These are phyloP conservation scores for Papilio protenor DNA, from an alignment of 2,888 invertebrate genomes.

Conservation along the genomic window DNA sequence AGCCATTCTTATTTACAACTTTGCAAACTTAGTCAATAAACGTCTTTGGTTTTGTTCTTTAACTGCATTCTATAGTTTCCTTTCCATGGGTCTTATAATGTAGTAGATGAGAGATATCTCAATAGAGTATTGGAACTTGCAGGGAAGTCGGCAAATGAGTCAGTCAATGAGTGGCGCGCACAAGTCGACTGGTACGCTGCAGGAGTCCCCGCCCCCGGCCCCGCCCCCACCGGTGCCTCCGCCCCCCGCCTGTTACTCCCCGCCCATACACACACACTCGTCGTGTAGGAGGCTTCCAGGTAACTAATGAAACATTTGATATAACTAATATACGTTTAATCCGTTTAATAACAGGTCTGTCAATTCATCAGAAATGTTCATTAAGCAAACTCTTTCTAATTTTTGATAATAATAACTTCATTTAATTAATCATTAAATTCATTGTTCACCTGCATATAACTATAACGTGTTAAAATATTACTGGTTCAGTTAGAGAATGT, in stretches of 20 bases:
- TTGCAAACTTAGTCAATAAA: constrained; percentile 3
- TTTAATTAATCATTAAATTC: background rate
- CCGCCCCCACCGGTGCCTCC: constrained; percentile 67
- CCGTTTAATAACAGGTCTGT: background rate
- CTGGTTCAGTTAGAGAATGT: too few species aligned
- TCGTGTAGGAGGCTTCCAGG: constrained; percentile 55
- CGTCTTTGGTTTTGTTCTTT: constrained; percentile 13
- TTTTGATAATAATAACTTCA: background rate
- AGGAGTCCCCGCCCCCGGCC: constrained; percentile 69
- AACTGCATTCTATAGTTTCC: constrained; percentile 9
- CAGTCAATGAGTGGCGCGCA: constrained; percentile 55
- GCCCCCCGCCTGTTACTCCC: constrained; percentile 69
- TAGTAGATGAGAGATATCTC: background rate
- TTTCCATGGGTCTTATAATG: background rate
- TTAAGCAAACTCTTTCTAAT: background rate
- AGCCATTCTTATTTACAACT: background rate
- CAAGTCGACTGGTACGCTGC: constrained; percentile 73
- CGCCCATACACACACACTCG: constrained; percentile 56
- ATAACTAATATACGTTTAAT: background rate
- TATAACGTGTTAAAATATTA: background rate
- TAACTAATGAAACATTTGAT: constrained; percentile 43
- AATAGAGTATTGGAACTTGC: constrained; percentile 23
- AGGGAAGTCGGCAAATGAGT: constrained; percentile 50
- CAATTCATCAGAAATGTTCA: background rate
- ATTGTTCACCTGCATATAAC: background rate